These are phyloP conservation scores for Sciurus niger DNA, from an alignment of 2,113 vertebrate species.

Conservation along the genomic window DNA sequence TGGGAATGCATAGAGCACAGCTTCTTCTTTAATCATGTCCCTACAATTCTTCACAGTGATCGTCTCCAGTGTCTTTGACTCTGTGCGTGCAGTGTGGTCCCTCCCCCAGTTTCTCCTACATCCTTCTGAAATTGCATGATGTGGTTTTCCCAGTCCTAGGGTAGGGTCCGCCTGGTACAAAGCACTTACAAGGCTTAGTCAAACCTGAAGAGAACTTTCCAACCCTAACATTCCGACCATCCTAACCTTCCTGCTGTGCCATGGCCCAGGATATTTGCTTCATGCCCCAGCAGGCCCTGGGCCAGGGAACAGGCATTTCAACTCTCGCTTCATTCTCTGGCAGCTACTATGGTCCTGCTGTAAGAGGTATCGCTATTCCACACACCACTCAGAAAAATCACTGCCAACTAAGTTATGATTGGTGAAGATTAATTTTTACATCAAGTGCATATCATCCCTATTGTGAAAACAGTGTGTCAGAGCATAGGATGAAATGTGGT, in stretches of 20 bases:
- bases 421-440: not conserved
- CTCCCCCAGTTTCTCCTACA: not conserved
- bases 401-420: not conserved
- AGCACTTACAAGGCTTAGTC: not conserved
- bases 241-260: not conserved
- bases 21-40: not conserved
- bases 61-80: not conserved
- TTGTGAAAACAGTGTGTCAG: not conserved
- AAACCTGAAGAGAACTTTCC: not conserved
- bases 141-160: not conserved
- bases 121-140: not conserved
- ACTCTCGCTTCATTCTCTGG: not conserved
- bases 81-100: too few relatives aligned
- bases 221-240: fast-evolving
- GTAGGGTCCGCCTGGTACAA: not conserved
- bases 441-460: not conserved
- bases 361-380: not conserved
- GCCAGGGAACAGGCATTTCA: not conserved
- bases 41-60: not conserved
- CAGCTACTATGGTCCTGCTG: not conserved
- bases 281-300: not conserved
- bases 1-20: not conserved
- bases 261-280: not conserved
- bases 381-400: not conserved
- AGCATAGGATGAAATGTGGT: not conserved